Conservation (phyloP, 2,888 invertebrate genomes). For the Campoplex nolae region DNA sequence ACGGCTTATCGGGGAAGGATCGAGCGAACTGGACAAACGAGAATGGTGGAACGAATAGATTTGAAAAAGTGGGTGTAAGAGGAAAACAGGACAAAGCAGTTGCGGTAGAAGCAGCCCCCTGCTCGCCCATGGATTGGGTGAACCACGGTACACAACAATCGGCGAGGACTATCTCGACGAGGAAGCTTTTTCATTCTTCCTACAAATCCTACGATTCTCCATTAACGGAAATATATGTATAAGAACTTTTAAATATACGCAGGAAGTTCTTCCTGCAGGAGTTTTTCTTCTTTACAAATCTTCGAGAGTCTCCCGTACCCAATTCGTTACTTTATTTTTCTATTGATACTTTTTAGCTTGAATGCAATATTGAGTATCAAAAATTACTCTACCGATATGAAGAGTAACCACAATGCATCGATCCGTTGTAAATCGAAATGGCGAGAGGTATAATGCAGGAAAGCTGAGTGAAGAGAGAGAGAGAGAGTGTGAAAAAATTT, state of each 20-base stretch:
- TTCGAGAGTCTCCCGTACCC: not conserved
- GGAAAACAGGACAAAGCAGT: conserved; percentile 65
- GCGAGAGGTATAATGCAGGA: too few species aligned
- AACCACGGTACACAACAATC: conserved; percentile 78
- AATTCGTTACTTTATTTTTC: not conserved
- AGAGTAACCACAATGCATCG: not conserved
- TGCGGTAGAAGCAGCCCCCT: conserved; percentile 68
- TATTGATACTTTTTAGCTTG: not conserved
- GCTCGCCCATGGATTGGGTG: conserved; percentile 75
- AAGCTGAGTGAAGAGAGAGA: too few species aligned
- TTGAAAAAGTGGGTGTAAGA: conserved; percentile 41
- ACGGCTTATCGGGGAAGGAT: conserved; percentile 53
- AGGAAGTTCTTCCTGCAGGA: not conserved
- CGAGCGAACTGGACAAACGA: conserved; percentile 51
- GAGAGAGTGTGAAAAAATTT: too few species aligned
- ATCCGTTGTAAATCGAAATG: not conserved
- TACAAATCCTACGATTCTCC: conserved; percentile 40
- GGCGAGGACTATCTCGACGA: conserved; percentile 74
- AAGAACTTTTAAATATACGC: conserved; percentile 9
- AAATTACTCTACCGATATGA: not conserved
- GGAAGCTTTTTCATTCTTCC: conserved; percentile 56
- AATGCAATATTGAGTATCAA: not conserved
- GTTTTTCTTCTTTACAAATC: not conserved
- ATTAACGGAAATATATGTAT: conserved; percentile 24
- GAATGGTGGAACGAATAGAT: conserved; percentile 27